Evolutionary conservation across 2,113 vertebrate genomes (phyloP).

Genomic region (Cyrtonyx montezumae): DNA sequence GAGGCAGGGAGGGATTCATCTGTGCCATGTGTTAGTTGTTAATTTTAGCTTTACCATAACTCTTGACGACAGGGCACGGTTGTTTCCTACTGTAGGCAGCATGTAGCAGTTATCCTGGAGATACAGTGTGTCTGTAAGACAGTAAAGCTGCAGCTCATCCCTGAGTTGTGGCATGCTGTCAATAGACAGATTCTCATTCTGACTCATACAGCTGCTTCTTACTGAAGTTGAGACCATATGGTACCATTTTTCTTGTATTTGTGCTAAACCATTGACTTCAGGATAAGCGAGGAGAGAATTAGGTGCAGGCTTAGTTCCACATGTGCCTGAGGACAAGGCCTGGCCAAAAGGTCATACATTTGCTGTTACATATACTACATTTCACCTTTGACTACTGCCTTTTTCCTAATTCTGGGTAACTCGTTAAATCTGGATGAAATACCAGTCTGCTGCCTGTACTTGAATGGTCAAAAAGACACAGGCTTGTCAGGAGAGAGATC

Average conservation of each 20-base stretch:
- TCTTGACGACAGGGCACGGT: constrained; percentile 54
- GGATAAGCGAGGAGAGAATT: not conserved
- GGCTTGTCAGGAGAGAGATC: not conserved
- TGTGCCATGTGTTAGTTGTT: constrained; percentile 64
- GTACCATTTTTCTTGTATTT: not conserved
- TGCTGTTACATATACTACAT: accelerated
- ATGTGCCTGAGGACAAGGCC: not conserved
- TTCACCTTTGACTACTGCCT: not conserved
- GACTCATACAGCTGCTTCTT: not conserved
- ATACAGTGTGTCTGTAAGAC: not conserved
- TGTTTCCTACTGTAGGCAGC: constrained; percentile 64
- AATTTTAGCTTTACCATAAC: constrained; percentile 63
- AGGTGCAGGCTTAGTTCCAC: not conserved
- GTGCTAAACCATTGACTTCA: not conserved
- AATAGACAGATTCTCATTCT: not conserved
- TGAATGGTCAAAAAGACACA: not conserved
- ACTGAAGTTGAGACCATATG: not conserved
- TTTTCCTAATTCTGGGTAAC: not conserved
- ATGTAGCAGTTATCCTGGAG: constrained; percentile 56
- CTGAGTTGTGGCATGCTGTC: accelerated
- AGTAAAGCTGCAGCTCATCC: constrained; percentile 13
- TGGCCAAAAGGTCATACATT: not conserved
- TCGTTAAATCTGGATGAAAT: not conserved
- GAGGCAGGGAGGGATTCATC: constrained; percentile 46
- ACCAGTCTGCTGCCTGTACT: not conserved